Evolutionary conservation across 2,113 vertebrate genomes (phyloP).

Genomic region (Leptocoma aspasia): DNA sequence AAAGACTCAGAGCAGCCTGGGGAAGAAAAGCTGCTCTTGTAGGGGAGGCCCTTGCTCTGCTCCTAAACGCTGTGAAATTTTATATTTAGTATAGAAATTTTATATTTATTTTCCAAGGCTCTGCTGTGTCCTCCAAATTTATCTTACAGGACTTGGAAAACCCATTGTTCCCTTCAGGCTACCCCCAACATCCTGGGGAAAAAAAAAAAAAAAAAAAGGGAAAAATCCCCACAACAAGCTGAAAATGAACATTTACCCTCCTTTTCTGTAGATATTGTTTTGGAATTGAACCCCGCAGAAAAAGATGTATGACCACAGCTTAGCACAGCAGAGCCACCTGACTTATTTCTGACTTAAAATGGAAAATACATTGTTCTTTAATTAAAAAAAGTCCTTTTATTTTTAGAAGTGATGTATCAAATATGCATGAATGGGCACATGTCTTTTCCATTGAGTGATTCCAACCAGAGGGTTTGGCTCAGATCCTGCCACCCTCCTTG

Average conservation of each 20-base stretch:
- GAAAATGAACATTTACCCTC: neutral
- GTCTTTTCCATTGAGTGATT: slow-evolving; percentile 10
- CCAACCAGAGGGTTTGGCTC: neutral
- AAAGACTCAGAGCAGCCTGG: neutral
- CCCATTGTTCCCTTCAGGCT: neutral
- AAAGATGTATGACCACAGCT: neutral
- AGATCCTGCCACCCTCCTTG: neutral
- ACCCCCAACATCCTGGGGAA: neutral
- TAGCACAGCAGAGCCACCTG: neutral
- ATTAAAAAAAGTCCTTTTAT: neutral
- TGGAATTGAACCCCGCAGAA: neutral
- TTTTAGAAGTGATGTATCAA: slow-evolving; percentile 36
- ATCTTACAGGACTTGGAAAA: neutral
- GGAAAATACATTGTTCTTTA: neutral
- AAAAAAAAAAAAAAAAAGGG: neutral
- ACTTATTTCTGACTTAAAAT: neutral
- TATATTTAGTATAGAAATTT: neutral
- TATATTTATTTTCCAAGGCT: neutral
- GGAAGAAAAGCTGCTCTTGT: neutral
- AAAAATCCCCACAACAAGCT: neutral
- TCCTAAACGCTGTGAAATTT: neutral
- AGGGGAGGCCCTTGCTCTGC: neutral
- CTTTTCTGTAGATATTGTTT: neutral
- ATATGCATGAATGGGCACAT: slow-evolving; percentile 25
- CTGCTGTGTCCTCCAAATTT: neutral